A percentile compares a stretch with the other conserved stretches of the same genome.
Evolutionary conservation across 1,140 invertebrate species (phyloP).

Genomic region (Leptinotarsa defecta): DNA sequence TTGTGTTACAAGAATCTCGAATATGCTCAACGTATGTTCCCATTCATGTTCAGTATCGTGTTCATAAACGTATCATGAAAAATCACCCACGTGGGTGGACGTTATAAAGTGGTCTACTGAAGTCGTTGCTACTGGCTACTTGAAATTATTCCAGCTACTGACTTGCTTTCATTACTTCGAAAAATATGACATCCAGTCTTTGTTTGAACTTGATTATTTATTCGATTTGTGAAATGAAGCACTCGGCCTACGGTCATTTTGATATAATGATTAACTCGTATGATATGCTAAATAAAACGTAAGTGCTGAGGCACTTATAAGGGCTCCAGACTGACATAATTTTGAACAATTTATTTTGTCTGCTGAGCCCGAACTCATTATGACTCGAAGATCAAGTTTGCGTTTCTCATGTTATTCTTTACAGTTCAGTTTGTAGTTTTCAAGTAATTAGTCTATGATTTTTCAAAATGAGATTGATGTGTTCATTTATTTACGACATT

Average conservation of each 20-base stretch:
- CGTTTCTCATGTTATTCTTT: too few relatives aligned
- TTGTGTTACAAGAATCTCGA: too few relatives aligned
- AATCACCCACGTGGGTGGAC: constrained; percentile 23
- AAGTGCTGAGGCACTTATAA: not conserved
- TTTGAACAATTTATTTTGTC: not conserved
- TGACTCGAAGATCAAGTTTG: not conserved
- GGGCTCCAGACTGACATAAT: not conserved
- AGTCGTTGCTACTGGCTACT: constrained; percentile 23
- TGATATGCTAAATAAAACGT: not conserved
- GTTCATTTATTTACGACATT: too few relatives aligned
- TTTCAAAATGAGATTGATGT: too few relatives aligned
- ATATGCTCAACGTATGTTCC: not conserved
- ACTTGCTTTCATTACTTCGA: constrained; percentile 13
- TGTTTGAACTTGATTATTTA: constrained; percentile 19
- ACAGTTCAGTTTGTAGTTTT: too few relatives aligned
- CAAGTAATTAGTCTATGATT: too few relatives aligned
- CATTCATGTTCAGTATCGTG: not conserved
- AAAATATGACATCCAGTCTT: constrained; percentile 26
- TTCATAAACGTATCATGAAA: constrained; percentile 3
- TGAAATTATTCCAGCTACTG: constrained; percentile 26
- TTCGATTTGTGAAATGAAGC: constrained; percentile 21
- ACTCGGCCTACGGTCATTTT: not conserved
- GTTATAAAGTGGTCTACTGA: constrained; percentile 21
- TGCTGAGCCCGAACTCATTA: not conserved
- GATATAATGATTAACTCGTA: constrained; percentile 9